Conservation (phyloP, 2,797 vertebrate species). For the Lagodon rhomboides region DNA sequence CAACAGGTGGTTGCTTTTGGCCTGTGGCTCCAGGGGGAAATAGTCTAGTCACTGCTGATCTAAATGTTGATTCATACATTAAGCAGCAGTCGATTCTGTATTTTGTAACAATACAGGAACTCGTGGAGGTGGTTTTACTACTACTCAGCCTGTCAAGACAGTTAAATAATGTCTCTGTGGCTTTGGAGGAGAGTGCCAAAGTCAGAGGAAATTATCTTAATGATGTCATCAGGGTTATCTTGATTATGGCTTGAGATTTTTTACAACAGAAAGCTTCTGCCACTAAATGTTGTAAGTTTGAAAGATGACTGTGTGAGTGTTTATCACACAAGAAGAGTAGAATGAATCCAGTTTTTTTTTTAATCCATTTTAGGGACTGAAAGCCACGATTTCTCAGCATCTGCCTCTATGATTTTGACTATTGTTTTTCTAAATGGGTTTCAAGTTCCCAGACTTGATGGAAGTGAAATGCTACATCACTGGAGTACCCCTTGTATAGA, state of each 20-base stretch:
- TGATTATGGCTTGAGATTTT: not conserved
- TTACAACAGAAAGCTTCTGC: not conserved
- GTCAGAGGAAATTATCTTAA: not conserved
- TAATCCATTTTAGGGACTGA: not conserved
- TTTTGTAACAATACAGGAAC: not conserved
- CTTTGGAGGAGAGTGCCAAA: not conserved
- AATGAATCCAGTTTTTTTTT: not conserved
- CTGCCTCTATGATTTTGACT: conserved; percentile 5
- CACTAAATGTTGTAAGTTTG: not conserved
- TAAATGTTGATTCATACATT: not conserved
- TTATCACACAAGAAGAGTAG: not conserved
- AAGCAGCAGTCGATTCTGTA: not conserved
- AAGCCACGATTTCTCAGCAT: not conserved
- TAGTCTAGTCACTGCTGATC: too few relatives aligned
- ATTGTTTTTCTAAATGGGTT: not conserved
- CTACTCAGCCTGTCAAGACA: not conserved
- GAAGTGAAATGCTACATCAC: not conserved
- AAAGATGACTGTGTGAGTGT: not conserved
- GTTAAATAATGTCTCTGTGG: not conserved
- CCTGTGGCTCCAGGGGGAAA: too few relatives aligned
- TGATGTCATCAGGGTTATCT: not conserved
- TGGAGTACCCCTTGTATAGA: not conserved
- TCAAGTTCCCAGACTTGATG: not conserved
- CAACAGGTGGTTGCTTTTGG: too few relatives aligned
- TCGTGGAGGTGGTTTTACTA: too few relatives aligned